These are phyloP conservation scores for Diplosoma virens DNA, from an alignment of 23 tunicate genomes.

Conservation along the genomic window DNA sequence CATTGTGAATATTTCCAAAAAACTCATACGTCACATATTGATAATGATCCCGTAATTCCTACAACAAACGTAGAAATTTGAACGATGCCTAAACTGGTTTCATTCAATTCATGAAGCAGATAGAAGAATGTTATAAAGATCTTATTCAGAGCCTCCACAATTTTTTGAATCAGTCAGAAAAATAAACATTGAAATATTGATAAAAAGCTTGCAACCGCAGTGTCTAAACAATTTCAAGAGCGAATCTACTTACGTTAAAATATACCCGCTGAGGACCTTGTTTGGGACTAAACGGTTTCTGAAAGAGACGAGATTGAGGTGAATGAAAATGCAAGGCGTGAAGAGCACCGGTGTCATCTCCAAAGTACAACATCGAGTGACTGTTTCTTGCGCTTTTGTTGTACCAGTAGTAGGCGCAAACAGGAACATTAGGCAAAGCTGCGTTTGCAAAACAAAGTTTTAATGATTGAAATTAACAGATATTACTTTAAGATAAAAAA, in stretches of 20 bases:
- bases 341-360: conserved; percentile 84
- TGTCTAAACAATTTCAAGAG: too few species aligned
- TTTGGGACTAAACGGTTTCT: conserved; percentile 88
- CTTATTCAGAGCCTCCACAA: too few species aligned
- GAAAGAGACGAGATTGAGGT: conserved; percentile 84
- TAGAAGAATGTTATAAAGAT: too few species aligned
- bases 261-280: conserved; percentile 91
- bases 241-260: conserved; percentile 71
- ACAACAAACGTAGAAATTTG: too few species aligned
- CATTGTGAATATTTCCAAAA: conserved; percentile 79
- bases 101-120: too few species aligned
- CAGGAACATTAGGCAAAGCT: conserved; percentile 91
- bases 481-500: too few species aligned
- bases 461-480: too few species aligned
- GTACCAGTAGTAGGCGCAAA: conserved; percentile 83
- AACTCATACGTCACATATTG: conserved; percentile 62
- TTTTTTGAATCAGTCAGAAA: too few species aligned
- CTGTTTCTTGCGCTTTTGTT: conserved; percentile 62
- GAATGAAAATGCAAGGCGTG: conserved; percentile 76
- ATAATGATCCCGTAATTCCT: conserved; percentile 70
- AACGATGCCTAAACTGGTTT: too few species aligned
- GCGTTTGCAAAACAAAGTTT: background rate
- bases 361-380: conserved; percentile 78
- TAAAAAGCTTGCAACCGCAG: too few species aligned
- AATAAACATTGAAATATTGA: too few species aligned